Base-by-base conservation (phyloP, 2,888 invertebrate genomes). In the Busseola fusca region DNA sequence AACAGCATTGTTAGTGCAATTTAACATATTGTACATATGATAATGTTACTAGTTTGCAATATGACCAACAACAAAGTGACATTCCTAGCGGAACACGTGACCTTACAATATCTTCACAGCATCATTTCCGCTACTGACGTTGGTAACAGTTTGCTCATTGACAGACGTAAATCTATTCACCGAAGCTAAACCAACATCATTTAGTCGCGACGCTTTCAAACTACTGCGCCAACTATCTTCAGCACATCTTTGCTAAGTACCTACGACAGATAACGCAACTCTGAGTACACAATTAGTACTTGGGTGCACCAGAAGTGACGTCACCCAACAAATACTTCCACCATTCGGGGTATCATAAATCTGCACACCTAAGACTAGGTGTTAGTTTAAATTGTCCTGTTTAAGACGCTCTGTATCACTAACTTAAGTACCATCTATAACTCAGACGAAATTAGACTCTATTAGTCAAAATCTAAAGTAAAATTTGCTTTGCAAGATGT, bases 381-480 rank as follows among this genome's bases (percentile, higher is more conserved):
- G 86, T 89, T 88, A 88, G 87, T 87, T 84, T 84, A 89, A 88
- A 89, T 86, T 88, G 87, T 88, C 86, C 81, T 83, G 84, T 84
- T 78, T 86, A 86, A 87, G 82, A 80, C 82, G 78, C 80, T 82
- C 75, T 81, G 73, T 69, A 79, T 81, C 76, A 81, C 78, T 76
- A 85, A 86, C 84, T 84, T 85, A 82, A 85, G 77, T 82, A 84
- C 76, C 58, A 25, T 60, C 63, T 54, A 25, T n/a, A 52, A 62
- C 54, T 34, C 71, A 78, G 21, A 16, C 18, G 45, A 85, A 81
- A 69, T 66, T 73, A 65, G 27, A 75, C 79, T 79, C 57, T 85
- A 77, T 30, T 0, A 0, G 2, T 42, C 9, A 34, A 34, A 10
- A 1, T 14, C 30, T 77, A 82, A 65, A 80, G 84, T 78, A 74